Percentiles rank a stretch among this genome's conserved stretches.
phyloP scores from a whole-genome alignment of 1,140 invertebrate species.

The Hermetia illucens region DNA sequence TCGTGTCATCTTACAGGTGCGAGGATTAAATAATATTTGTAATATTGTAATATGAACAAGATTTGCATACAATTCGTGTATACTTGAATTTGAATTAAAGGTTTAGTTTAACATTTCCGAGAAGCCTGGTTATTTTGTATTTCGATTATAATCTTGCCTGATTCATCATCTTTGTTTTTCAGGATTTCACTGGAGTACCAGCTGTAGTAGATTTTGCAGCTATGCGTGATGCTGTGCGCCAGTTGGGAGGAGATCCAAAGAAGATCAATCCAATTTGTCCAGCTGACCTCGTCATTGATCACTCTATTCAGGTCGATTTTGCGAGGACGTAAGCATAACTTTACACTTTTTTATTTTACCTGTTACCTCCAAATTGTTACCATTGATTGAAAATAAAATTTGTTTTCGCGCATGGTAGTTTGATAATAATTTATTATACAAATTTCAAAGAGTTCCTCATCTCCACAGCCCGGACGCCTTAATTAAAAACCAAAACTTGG shows the following conservation, averaged over 20 bases:
- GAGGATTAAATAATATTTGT: constrained; percentile 3
- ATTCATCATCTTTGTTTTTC: too few species aligned
- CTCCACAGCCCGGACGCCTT: constrained; percentile 66
- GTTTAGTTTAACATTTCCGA: constrained; percentile 1
- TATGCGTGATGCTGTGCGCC: constrained; percentile 90
- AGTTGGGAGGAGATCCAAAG: constrained; percentile 73
- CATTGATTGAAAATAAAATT: too few species aligned
- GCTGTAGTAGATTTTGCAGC: constrained; percentile 97
- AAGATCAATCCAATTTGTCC: constrained; percentile 96
- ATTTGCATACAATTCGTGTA: neutral
- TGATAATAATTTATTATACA: too few species aligned
- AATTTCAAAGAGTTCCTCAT: constrained; percentile 2
- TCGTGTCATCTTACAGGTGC: constrained; percentile 84
- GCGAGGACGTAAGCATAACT: constrained; percentile 54
- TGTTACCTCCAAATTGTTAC: too few species aligned
- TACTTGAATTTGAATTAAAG: neutral
- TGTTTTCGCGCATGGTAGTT: too few species aligned
- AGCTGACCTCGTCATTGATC: constrained; percentile 95
- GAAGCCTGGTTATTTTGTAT: neutral
- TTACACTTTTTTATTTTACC: constrained; percentile 3
- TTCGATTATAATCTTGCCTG: too few species aligned
- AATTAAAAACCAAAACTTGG: constrained; percentile 86
- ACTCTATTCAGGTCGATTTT: constrained; percentile 96
- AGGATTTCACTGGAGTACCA: constrained; percentile 94
- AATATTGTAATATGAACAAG: neutral